Conservation (phyloP, 2,113 vertebrate genomes). For the Campylomormyrus tamandua region DNA sequence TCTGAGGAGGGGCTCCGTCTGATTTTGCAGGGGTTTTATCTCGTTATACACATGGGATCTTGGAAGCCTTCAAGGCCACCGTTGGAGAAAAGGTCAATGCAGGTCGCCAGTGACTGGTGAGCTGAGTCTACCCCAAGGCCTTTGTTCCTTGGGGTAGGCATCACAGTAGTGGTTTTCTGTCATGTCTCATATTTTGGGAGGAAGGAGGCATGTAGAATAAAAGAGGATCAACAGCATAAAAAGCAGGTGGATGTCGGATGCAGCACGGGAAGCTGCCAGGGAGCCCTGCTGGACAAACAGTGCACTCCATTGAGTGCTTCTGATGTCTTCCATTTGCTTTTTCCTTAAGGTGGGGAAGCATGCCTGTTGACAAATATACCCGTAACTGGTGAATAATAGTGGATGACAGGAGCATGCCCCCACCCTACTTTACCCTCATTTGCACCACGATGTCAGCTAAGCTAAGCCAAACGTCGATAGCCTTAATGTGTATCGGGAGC, state of each 20-base stretch:
- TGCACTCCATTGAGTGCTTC: background rate
- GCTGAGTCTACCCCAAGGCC: background rate
- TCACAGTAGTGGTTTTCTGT: background rate
- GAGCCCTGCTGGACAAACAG: background rate
- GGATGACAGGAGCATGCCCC: background rate
- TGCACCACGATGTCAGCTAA: background rate
- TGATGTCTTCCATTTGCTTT: background rate
- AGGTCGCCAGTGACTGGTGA: background rate
- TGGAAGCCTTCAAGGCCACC: background rate
- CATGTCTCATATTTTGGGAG: background rate
- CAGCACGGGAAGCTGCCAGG: background rate
- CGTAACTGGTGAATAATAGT: background rate
- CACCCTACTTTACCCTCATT: background rate
- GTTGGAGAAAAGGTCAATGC: background rate
- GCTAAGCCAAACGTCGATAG: background rate
- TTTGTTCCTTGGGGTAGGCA: background rate
- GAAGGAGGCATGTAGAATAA: background rate
- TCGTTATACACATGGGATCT: background rate
- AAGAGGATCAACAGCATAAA: background rate
- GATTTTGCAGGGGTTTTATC: background rate
- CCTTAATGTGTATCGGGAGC: background rate
- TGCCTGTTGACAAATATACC: background rate
- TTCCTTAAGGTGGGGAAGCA: no score
- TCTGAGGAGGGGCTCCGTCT: background rate
- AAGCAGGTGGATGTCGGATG: background rate